Evolutionary conservation across 1,140 invertebrate species (phyloP), one percentile per base, ranked within the genome.

Genomic region (Protaetia brevitarsis): DNA sequence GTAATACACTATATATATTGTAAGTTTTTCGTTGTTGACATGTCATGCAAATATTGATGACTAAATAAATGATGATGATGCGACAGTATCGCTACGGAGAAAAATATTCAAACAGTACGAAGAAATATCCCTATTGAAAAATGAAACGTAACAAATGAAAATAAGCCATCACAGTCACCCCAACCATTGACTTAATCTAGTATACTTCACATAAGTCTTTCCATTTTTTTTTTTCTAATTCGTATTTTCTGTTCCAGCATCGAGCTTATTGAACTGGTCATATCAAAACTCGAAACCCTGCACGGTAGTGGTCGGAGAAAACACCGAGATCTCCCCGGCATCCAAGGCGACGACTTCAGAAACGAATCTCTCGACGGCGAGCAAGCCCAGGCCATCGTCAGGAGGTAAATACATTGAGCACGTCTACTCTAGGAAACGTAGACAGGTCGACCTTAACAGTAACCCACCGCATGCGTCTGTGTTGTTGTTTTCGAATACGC

Each of bases 251-350:
- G 29, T 86, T 84, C 21, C 81, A 91, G 90, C 88, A 59, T 91
- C 89, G 66, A 92, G 90, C 77, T 83, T 92, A 71, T 82, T 93
- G 67, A 91, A 88, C 77, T 91, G 88, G 86, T 89, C 90, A 74
- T 90, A 92, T 79, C 88, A 90, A 77, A 87, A 86, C 64, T 84
- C 88, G 56, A 89, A 90, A 74, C 86, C 90, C 29, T 94, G 92
- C 82, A 87, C 89, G 70, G 90, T 94, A 63, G 80, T 94, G 73
- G 91, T 93, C 61, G 90, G 89, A 71, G 90, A 89, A 71, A 86
- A 85, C 67, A 80, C 82, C 10, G 87, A 90, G 76, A 81, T 85
- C 62, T 85, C 86, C 69, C 81, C 85, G 56, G 80, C 82, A 66
- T 86, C 87, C 34, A 89, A 89, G 79, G 77, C 83, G 63, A 82